These are phyloP conservation scores for Drosophila hamatofila DNA, from an alignment of 2,888 invertebrate species.

Conservation along the genomic window DNA sequence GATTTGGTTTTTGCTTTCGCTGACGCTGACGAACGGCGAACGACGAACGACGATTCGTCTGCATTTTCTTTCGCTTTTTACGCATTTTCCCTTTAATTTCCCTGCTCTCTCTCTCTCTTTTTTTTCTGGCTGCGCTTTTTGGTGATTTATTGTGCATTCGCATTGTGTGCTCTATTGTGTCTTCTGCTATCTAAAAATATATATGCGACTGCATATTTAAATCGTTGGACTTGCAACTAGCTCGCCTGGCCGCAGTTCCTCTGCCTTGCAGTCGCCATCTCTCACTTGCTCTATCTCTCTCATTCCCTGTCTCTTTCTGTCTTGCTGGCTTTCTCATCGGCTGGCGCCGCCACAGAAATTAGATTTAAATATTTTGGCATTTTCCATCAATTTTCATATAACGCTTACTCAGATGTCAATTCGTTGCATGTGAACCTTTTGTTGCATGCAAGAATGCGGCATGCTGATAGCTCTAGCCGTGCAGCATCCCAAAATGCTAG, in stretches of 20 bases:
- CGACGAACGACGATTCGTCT: conserved; percentile 47
- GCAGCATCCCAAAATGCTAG: conserved; percentile 22
- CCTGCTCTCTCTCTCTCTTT: conserved; percentile 24
- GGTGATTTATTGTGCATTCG: conserved; percentile 63
- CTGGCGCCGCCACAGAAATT: conserved; percentile 51
- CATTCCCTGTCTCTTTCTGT: neutral
- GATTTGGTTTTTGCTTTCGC: conserved; percentile 50
- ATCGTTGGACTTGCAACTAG: conserved; percentile 42
- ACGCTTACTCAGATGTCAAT: conserved; percentile 31
- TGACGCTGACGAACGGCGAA: conserved; percentile 40
- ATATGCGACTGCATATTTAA: conserved; percentile 68
- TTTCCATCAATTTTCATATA: conserved; percentile 77
- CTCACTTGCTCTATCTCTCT: neutral
- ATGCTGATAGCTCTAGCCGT: conserved; percentile 54
- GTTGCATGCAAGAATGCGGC: conserved; percentile 59
- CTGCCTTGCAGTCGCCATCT: neutral
- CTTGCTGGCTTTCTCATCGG: neutral
- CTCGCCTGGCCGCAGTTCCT: conserved; percentile 1
- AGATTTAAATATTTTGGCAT: conserved; percentile 80
- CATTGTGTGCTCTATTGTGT: conserved; percentile 57
- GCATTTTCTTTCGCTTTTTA: conserved; percentile 19
- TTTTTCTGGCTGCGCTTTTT: conserved; percentile 52
- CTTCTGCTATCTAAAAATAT: conserved; percentile 66
- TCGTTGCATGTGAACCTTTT: conserved; percentile 48
- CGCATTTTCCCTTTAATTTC: conserved; percentile 5